These are phyloP conservation scores for Cosmopolites sordidus DNA, from an alignment of 2,888 invertebrate genomes.

Conservation along the genomic window DNA sequence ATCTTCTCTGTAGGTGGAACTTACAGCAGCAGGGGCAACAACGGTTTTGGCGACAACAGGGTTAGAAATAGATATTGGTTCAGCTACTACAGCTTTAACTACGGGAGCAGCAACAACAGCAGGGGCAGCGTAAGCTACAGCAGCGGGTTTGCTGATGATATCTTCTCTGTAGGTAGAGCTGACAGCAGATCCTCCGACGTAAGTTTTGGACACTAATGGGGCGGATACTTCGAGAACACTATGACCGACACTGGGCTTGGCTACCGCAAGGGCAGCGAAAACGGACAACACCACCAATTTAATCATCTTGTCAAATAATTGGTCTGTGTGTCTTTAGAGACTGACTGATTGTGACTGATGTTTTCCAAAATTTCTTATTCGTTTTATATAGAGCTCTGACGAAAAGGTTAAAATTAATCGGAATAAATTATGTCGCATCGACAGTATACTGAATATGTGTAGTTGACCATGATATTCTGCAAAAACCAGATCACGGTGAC, in stretches of 20 bases:
- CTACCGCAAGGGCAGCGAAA: constrained; percentile 57
- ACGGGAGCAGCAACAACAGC: constrained; percentile 2
- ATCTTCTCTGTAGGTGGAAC: constrained; percentile 31
- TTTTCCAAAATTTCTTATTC: not conserved
- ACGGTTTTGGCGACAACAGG: constrained; percentile 22
- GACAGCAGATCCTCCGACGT: constrained; percentile 4
- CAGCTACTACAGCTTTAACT: not conserved
- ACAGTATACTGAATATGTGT: not conserved
- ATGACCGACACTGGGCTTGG: constrained; percentile 42
- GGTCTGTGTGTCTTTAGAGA: constrained; percentile 35
- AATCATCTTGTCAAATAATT: constrained; percentile 37
- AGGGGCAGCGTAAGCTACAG: not conserved
- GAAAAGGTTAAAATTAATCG: not conserved
- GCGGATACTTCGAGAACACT: constrained; percentile 17
- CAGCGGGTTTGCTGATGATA: constrained; percentile 3
- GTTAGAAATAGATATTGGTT: constrained; percentile 6
- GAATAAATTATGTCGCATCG: not conserved
- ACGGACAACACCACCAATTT: constrained; percentile 52
- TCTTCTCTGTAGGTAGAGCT: constrained; percentile 8
- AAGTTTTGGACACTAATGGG: constrained; percentile 16
- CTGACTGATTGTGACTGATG: constrained; percentile 33
- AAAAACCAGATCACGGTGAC: not conserved
- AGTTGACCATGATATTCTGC: not conserved
- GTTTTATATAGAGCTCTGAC: constrained; percentile 17
- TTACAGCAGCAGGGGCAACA: constrained; percentile 28